Conservation (phyloP, 1,140 invertebrate species). For the Battus philenor region DNA sequence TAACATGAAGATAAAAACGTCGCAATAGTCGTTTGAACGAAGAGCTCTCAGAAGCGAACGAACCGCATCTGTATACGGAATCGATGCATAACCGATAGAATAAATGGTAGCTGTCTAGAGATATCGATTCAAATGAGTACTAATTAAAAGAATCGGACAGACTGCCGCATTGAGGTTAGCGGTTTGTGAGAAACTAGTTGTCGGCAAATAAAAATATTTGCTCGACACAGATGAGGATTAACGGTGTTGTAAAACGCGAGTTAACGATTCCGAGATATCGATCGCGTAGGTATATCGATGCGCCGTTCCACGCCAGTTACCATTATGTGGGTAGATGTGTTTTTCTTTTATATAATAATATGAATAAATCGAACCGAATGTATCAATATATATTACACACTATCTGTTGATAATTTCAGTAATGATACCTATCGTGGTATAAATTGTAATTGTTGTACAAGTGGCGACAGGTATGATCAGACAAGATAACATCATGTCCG, state of each 20-base stretch:
- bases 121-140: constrained; percentile 15
- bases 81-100: constrained; percentile 4
- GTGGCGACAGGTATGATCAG: no score
- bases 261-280: constrained; percentile 27
- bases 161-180: constrained; percentile 20
- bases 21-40: not conserved
- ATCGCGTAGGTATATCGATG: constrained; percentile 15
- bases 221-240: constrained; percentile 29
- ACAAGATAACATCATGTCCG: no score
- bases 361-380: no score
- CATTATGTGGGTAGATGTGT: not conserved
- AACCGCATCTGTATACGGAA: constrained; percentile 3
- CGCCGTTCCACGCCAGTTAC: not conserved
- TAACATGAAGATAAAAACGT: constrained; percentile 3
- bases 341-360: no score
- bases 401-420: no score
- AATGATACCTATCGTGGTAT: no score
- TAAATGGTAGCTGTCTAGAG: constrained; percentile 10
- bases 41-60: constrained; percentile 8
- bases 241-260: constrained; percentile 28
- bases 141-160: constrained; percentile 15
- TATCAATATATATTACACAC: no score
- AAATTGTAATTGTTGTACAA: no score
- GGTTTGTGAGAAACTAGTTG: constrained; percentile 30
- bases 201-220: constrained; percentile 38